Evolutionary conservation across 2,888 invertebrate genomes (phyloP).

Genomic region (Enchytraeus crypticus): DNA sequence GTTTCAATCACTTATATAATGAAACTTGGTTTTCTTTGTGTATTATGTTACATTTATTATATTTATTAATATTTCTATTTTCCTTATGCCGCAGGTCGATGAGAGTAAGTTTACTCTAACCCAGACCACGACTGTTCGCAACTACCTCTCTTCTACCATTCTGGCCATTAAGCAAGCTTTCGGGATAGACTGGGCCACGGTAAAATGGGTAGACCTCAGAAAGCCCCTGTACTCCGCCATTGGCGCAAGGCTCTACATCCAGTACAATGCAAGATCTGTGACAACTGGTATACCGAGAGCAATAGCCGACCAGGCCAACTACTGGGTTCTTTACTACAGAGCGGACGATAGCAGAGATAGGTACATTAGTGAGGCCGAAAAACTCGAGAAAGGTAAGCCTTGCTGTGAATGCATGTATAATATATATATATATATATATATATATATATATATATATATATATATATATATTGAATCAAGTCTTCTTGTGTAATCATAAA

Average conservation of each 20-base stretch:
- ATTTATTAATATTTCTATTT: too few relatives aligned
- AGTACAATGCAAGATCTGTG: slow-evolving; percentile 1
- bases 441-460: too few relatives aligned
- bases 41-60: too few relatives aligned
- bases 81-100: slow-evolving; percentile 16
- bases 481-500: too few relatives aligned
- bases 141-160: neutral
- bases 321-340: slow-evolving; percentile 19
- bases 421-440: too few relatives aligned
- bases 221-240: slow-evolving; percentile 36
- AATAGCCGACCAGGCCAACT: slow-evolving; percentile 20
- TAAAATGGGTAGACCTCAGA: slow-evolving; percentile 32
- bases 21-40: too few relatives aligned
- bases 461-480: too few relatives aligned
- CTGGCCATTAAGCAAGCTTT: slow-evolving; percentile 19
- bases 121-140: neutral
- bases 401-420: too few relatives aligned
- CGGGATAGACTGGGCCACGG: slow-evolving; percentile 31
- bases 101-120: slow-evolving; percentile 13
- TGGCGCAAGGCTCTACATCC: slow-evolving; percentile 28
- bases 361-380: slow-evolving; percentile 5
- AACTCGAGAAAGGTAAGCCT: slow-evolving; percentile 15
- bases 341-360: slow-evolving; percentile 6
- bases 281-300: slow-evolving; percentile 10
- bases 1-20: too few relatives aligned